Conservation (phyloP, 1,140 invertebrate genomes). For the Drosophila seguyi region DNA sequence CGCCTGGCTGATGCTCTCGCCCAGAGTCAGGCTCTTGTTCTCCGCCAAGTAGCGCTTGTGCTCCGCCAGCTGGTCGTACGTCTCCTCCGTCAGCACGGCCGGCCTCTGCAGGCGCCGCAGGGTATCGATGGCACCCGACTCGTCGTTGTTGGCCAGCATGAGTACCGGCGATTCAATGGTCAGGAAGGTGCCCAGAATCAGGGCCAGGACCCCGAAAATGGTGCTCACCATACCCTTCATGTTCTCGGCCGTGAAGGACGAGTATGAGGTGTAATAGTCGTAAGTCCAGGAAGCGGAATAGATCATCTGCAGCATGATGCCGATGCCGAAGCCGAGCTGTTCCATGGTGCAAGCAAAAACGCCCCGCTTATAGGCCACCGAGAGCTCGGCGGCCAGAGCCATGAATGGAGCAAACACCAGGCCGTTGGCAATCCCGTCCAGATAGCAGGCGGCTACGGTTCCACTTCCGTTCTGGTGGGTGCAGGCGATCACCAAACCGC, state of each 20-base stretch:
- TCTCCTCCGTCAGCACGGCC: slow-evolving; percentile 42
- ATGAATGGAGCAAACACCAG: slow-evolving; percentile 57
- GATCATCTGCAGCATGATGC: slow-evolving; percentile 50
- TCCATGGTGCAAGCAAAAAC: slow-evolving; percentile 12
- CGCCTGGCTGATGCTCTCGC: slow-evolving; percentile 42
- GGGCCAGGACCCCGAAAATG: slow-evolving; percentile 39
- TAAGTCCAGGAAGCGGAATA: slow-evolving; percentile 31
- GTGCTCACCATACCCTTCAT: slow-evolving; percentile 52
- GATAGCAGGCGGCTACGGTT: slow-evolving; percentile 42
- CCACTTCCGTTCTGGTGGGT: slow-evolving; percentile 10
- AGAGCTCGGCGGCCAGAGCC: slow-evolving; percentile 55
- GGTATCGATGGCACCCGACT: slow-evolving; percentile 50
- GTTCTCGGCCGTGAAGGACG: slow-evolving; percentile 37
- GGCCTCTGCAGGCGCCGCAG: slow-evolving; percentile 63
- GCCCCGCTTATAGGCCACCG: slow-evolving; percentile 48
- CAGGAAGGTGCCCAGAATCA: slow-evolving; percentile 23
- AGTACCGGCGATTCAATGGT: slow-evolving; percentile 65
- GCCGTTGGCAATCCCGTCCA: slow-evolving; percentile 68
- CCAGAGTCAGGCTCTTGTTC: slow-evolving; percentile 41
- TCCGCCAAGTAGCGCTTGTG: slow-evolving; percentile 60
- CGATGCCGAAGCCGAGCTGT: slow-evolving; percentile 27
- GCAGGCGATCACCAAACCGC: slow-evolving; percentile 38
- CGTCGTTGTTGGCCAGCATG: slow-evolving; percentile 54
- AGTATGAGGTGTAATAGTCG: not conserved
- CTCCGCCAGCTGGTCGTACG: slow-evolving; percentile 60